A percentile compares a stretch with the other conserved stretches of the same genome.
Evolutionary conservation across 1,140 invertebrate genomes (phyloP).

Genomic region (Popillia japonica): DNA sequence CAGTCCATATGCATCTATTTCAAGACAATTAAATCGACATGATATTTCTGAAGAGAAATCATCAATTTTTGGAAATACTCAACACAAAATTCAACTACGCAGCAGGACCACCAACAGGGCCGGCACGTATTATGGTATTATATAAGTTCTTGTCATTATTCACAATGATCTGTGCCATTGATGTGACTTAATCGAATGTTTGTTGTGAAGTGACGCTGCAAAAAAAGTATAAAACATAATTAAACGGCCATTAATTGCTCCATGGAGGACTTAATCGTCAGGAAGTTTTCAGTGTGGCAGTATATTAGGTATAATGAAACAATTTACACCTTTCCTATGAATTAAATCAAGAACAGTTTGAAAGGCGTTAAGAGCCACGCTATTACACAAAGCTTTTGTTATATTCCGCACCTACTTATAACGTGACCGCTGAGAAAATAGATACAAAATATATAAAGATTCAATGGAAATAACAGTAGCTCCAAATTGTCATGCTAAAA

Average conservation of each 20-base stretch:
- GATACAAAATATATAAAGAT: no score
- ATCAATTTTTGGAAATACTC: not conserved
- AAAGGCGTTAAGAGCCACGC: not conserved
- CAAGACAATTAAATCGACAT: not conserved
- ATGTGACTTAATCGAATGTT: constrained; percentile 39
- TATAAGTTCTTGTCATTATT: constrained; percentile 32
- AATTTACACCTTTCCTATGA: constrained; percentile 28
- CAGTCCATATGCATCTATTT: no score
- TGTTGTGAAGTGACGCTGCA: constrained; percentile 37
- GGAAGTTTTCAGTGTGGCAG: constrained; percentile 17
- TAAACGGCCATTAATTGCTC: constrained; percentile 35
- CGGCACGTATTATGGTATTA: constrained; percentile 24
- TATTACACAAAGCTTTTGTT: not conserved
- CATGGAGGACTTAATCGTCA: constrained; percentile 33
- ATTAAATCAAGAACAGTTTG: not conserved
- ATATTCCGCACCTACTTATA: not conserved
- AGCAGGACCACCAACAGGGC: constrained; percentile 1
- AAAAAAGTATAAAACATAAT: constrained; percentile 37
- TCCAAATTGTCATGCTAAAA: no score
- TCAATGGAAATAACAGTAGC: no score
- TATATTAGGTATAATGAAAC: constrained; percentile 32
- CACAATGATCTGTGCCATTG: constrained; percentile 36
- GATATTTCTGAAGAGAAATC: not conserved
- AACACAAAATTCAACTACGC: not conserved
- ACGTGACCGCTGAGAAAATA: no score